Conservation (phyloP, 2,888 invertebrate genomes). For the Morpho deidamia region DNA sequence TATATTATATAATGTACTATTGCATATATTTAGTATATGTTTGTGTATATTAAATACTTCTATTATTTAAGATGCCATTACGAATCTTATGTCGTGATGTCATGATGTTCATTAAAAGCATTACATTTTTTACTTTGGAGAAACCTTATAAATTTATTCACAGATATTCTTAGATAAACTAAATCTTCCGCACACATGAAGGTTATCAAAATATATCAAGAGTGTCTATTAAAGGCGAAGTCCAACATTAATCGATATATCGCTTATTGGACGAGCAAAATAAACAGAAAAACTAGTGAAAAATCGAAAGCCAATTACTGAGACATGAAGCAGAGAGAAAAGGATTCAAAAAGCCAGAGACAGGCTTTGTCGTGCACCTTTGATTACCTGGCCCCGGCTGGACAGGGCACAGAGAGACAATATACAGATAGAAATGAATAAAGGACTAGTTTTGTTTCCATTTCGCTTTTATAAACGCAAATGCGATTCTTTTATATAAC, state of each 20-base stretch:
- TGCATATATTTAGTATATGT: no score
- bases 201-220: no score
- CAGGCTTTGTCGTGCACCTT: slow-evolving; percentile 69
- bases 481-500: slow-evolving; percentile 29
- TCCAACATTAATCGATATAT: neutral
- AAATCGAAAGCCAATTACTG: slow-evolving; percentile 71
- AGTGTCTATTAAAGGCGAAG: neutral
- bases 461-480: slow-evolving; percentile 28
- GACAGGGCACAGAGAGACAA: slow-evolving; percentile 39
- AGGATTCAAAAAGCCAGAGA: slow-evolving; percentile 63
- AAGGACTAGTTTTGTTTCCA: slow-evolving; percentile 38
- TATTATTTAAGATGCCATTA: no score
- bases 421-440: slow-evolving; percentile 38
- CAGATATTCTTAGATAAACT: no score
- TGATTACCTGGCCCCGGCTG: slow-evolving; percentile 55
- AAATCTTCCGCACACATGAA: no score
- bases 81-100: no score
- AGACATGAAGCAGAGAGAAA: slow-evolving; percentile 56
- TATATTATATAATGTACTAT: no score
- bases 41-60: no score
- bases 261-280: slow-evolving; percentile 7
- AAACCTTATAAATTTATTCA: no score
- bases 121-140: no score
- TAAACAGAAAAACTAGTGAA: slow-evolving; percentile 30
- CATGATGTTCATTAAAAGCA: no score